Evolutionary conservation across 1,140 invertebrate genomes (phyloP), one percentile per base, ranked within the genome.

Genomic region (Babylonia areolata): DNA sequence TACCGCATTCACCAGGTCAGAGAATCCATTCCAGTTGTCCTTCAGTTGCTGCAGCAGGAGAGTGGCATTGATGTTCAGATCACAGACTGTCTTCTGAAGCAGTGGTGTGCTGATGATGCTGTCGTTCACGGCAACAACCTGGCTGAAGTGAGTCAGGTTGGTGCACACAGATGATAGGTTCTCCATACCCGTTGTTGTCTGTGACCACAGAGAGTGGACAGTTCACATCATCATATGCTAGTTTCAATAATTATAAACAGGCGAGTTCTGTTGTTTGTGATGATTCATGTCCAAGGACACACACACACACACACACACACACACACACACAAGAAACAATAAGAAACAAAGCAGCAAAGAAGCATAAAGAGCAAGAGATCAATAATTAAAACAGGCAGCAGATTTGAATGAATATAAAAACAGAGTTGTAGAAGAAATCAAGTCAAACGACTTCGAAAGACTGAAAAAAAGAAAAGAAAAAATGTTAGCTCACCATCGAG

Each of bases 401-500:
- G 46, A 51, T 51, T 12, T 51, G 9, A 51, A 51, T 17, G 17
- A 51, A 17, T 51, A 17, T 51, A 51, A 51, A n/a, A n/a, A n/a
- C n/a, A n/a, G n/a, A n/a, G n/a, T n/a, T n/a, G n/a, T n/a, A n/a
- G n/a, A n/a, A n/a, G n/a, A n/a, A n/a, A n/a, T n/a, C n/a, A n/a
- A n/a, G n/a, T n/a, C n/a, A n/a, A n/a, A n/a, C n/a, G n/a, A n/a
- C n/a, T n/a, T n/a, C n/a, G n/a, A n/a, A n/a, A n/a, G n/a, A n/a
- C n/a, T n/a, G n/a, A n/a, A n/a, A n/a, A n/a, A n/a, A n/a, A n/a
- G n/a, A n/a, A n/a, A n/a, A n/a, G n/a, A n/a, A n/a, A n/a, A n/a
- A n/a, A n/a, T n/a, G n/a, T n/a, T n/a, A n/a, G 37, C 85, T 82
- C 46, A 91, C 90, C 84, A 88, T 86, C 39, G 79, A 31, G n/a